Conservation (phyloP, 2,888 invertebrate species). For the Nemurella pictetii region DNA sequence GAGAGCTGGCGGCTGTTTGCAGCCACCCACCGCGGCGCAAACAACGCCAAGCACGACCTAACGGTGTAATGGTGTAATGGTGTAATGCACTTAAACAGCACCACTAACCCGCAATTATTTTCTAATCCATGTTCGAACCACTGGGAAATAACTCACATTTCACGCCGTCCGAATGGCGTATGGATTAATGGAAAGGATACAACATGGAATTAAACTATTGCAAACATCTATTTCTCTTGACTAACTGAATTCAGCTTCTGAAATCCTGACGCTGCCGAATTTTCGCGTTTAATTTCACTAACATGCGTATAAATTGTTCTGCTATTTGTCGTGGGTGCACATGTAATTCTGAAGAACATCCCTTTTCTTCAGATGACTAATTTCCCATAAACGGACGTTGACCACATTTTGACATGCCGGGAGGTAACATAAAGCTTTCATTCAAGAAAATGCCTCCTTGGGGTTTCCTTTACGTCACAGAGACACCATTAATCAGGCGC, state of each 20-base stretch:
- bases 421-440: neutral
- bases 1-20: neutral
- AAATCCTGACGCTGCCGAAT: neutral
- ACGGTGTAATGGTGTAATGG: neutral
- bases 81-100: neutral
- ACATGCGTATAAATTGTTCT: no score
- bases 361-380: neutral
- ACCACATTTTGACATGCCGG: neutral
- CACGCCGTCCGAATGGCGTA: neutral
- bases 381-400: neutral
- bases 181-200: neutral
- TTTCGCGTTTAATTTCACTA: neutral
- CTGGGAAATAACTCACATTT: neutral
- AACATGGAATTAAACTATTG: neutral
- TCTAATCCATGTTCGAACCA: neutral
- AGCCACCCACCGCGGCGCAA: neutral
- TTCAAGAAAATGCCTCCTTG: neutral
- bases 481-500: neutral
- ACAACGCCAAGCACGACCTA: neutral
- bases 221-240: neutral
- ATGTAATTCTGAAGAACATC: neutral
- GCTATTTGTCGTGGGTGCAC: no score
- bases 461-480: neutral
- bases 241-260: neutral
- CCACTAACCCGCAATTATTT: neutral